Percentiles rank a stretch among this genome's conserved stretches.
These are phyloP conservation scores for Ctena decussata DNA, from an alignment of 2,888 invertebrate genomes.

Conservation along the genomic window DNA sequence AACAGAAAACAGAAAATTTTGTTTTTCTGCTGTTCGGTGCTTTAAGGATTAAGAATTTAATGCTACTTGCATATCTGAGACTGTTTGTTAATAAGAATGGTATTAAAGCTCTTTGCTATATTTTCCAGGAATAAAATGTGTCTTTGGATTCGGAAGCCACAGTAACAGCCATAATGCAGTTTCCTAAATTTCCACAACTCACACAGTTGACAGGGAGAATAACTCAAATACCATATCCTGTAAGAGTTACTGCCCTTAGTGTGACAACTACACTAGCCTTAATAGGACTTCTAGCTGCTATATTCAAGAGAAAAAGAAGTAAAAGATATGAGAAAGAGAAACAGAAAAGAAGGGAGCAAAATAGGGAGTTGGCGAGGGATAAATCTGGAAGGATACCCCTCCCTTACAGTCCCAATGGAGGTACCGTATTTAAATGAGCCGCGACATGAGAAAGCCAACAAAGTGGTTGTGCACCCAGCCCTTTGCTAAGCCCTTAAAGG, in stretches of 20 bases:
- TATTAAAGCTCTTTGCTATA: too few relatives aligned
- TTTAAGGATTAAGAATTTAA: too few relatives aligned
- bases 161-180: not conserved
- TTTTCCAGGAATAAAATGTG: not conserved
- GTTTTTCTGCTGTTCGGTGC: too few relatives aligned
- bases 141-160: not conserved
- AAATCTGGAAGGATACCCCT: conserved; percentile 54
- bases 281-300: conserved; percentile 94
- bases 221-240: conserved; percentile 75
- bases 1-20: too few relatives aligned
- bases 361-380: conserved; percentile 51
- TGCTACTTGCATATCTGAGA: too few relatives aligned
- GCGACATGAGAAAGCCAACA: too few relatives aligned
- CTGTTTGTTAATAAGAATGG: too few relatives aligned
- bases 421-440: conserved; percentile 53
- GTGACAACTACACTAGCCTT: conserved; percentile 93
- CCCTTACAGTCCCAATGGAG: conserved; percentile 73
- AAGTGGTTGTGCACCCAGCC: too few relatives aligned
- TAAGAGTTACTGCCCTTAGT: conserved; percentile 91
- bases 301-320: conserved; percentile 84
- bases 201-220: conserved; percentile 35
- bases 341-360: conserved; percentile 36
- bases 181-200: not conserved
- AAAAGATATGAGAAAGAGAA: conserved; percentile 25
- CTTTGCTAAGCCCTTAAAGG: too few relatives aligned